phyloP scores from a whole-genome alignment of 2,113 vertebrate genomes.

The Rallus limicola region DNA sequence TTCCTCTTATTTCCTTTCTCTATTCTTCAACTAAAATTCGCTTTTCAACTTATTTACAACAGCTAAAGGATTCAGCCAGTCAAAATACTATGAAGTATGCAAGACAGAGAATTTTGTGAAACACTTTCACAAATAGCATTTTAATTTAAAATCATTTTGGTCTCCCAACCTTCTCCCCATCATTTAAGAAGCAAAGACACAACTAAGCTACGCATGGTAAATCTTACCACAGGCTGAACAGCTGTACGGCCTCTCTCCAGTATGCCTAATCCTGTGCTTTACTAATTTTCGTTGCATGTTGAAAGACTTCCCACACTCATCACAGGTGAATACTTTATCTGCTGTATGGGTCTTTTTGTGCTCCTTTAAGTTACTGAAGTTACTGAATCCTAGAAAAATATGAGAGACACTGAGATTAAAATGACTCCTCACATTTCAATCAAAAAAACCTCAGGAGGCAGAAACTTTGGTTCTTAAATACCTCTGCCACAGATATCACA shows the following conservation, averaged over 20 bases:
- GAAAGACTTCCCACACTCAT: conserved; percentile 96
- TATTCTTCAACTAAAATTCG: not conserved
- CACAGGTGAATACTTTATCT: conserved; percentile 93
- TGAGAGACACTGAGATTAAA: not conserved
- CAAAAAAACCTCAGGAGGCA: not conserved
- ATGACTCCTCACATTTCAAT: not conserved
- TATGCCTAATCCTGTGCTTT: conserved; percentile 90
- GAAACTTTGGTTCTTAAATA: conserved; percentile 33
- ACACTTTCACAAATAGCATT: not conserved
- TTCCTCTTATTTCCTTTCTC: not conserved
- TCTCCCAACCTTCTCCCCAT: not conserved
- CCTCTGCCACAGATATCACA: conserved; percentile 97
- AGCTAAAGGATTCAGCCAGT: not conserved
- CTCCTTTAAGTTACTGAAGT: conserved; percentile 96
- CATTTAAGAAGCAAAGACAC: not conserved
- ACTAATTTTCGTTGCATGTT: conserved; percentile 94
- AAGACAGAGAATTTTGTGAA: not conserved
- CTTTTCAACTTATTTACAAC: not conserved
- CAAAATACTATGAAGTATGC: not conserved
- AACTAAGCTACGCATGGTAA: not conserved
- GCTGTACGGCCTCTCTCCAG: conserved; percentile 90
- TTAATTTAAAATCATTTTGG: not conserved
- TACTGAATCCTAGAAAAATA: conserved; percentile 88
- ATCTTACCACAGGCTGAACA: conserved; percentile 90
- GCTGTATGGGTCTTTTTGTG: conserved; percentile 93